Base-by-base conservation (phyloP, 2,888 invertebrate genomes). In the Zeuzera pyrina region DNA sequence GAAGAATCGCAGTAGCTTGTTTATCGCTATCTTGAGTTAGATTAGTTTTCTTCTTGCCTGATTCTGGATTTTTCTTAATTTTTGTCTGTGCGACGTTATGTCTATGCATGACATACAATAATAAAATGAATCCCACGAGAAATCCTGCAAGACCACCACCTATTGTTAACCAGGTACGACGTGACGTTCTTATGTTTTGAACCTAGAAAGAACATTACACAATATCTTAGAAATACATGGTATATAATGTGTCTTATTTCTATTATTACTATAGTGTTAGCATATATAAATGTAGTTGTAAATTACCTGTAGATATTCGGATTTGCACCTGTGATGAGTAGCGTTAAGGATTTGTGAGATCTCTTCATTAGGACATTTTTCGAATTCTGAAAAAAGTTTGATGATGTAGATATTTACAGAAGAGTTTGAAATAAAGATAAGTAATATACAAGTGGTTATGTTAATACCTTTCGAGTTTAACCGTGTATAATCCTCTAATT, bases 61-160 rank as follows among this genome's bases (percentile, higher is more conserved):
- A 65, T 7, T 62, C 35, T 36, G 68, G 66, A 39, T 71, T 68
- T 1, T 61, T 57, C 4, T 54, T 57, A 19, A 59, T 64, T 37
- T 73, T 81, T 1, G 73, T 78, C 38, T 71, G 72, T 3, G 72
- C 60, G 8, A 83, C 84, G 46, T 85, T 85, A 45, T 74, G 66
- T 12, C 79, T 60, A 35, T 85, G 85, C 72, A 84, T 74, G 27
- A 74, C 40, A 48, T 74, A 84, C n/a, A 85, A 58, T 1, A 84
- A 55, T 15, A 83, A 49, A 6, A 84, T 77, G 49, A 84, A 84
- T 5, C 71, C 71, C 2, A 84, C 57, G 1, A 84, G 65, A 42
- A 84, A 84, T 0, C 79, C 84, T 0, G 68, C 72, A 3, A 85
- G 57, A 1, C 83, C 72, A 1, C 81, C 74, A 21, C 70, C 64